Evolutionary conservation across 2,797 vertebrate genomes (phyloP).

Genomic region (Malacoctenus gilli): DNA sequence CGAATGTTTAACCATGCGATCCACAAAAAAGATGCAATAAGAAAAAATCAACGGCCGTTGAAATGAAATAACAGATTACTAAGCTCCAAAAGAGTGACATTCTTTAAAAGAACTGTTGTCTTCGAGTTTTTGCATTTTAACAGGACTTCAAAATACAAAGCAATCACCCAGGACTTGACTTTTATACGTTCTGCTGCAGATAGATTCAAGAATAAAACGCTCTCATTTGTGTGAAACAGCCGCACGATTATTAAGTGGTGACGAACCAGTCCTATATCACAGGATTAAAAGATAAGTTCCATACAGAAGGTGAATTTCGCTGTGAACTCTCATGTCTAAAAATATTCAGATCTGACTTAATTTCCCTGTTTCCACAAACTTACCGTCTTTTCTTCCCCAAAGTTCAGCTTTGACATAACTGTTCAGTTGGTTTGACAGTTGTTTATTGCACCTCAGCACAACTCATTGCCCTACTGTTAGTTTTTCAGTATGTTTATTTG

Average conservation of each 20-base stretch:
- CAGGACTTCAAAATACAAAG: too few species aligned
- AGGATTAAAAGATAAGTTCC: constrained; percentile 26
- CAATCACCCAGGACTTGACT: not conserved
- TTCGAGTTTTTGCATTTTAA: too few species aligned
- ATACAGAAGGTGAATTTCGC: constrained; percentile 8
- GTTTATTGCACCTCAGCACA: constrained; percentile 46
- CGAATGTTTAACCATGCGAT: constrained; percentile 1
- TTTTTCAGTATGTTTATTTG: constrained; percentile 42
- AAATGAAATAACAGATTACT: constrained; percentile 41
- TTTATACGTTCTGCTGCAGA: constrained; percentile 8
- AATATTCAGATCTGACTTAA: constrained; percentile 21
- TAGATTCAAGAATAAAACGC: constrained; percentile 7
- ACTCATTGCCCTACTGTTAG: constrained; percentile 21
- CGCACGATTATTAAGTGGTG: constrained; percentile 3
- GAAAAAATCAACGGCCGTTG: not conserved
- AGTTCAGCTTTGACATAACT: constrained; percentile 10
- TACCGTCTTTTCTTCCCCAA: constrained; percentile 1
- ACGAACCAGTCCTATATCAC: constrained; percentile 13
- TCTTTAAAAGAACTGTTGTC: too few species aligned
- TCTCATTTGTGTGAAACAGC: constrained; percentile 15
- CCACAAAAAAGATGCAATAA: constrained; percentile 2
- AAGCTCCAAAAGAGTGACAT: too few species aligned
- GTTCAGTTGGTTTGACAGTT: constrained; percentile 36
- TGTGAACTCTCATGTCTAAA: constrained; percentile 37
- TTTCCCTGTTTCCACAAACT: constrained; percentile 18